Base-by-base conservation (phyloP, 1,140 invertebrate species). In the Brachionus asplanchnoidis region DNA sequence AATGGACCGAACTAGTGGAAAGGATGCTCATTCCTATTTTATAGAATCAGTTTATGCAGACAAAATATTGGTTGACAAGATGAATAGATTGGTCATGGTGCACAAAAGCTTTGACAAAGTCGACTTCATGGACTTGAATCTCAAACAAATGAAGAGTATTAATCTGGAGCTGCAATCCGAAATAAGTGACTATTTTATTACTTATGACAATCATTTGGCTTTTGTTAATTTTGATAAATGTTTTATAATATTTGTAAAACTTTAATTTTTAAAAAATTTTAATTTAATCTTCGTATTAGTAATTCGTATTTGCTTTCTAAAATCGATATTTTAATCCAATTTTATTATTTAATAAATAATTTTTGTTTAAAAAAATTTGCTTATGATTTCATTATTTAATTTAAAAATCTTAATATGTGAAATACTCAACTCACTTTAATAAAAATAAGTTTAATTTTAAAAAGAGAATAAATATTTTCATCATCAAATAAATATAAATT, bases 181-280 rank as follows among this genome's bases (percentile, higher is more conserved):
- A 42, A 17, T 73, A 36, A 20, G 42, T 9, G 36, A 73, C 17
- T 73, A 6, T 14, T 73, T 17, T 73, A 17, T 73, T 12, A 73
- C 68, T 8, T 42, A 17, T 73, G 68, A 73, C 17, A 73, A 73
- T 73, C 4, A 73, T 11, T 20, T 73, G 68, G 68, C 68, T 20
- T 73, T 73, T 73, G 28, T 42, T n/a, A 42, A 73, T 73, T 73
- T 40, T 73, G 32, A 36, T 9, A 40, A 73, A 73, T 42, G 40
- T 73, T 73, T 73, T 42, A 73, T 73, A 44, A 73, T 42, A 73
- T 73, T 73, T 73, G 36, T 73, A 40, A 42, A 42, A 73, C 9
- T 73, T 40, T 42, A 44, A 73, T 60, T 60, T 20, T 60, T 53
- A 17, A 53, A 14, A 53, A n/a, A 53, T n/a, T 17, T n/a, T 60